A percentile compares a stretch with the other conserved stretches of the same genome.
phyloP scores from a whole-genome alignment of 2,113 vertebrate species.

The Gasterosteus nipponicus region DNA sequence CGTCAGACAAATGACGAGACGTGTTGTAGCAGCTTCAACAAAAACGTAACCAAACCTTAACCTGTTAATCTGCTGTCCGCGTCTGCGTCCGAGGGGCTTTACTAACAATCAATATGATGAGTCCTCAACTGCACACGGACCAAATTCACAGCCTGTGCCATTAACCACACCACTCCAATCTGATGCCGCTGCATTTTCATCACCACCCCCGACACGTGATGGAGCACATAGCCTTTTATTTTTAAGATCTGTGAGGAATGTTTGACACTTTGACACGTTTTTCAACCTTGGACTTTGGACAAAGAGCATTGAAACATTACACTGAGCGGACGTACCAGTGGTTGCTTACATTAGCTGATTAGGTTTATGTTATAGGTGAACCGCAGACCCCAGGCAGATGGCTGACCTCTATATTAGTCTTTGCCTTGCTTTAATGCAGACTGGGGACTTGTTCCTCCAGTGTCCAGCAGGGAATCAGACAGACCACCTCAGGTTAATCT shows the following conservation, averaged over 20 bases:
- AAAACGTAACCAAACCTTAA: slow-evolving; percentile 53
- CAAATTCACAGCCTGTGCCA: slow-evolving; percentile 10
- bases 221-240: background rate
- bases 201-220: slow-evolving; percentile 5
- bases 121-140: slow-evolving; percentile 28
- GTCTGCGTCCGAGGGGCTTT: slow-evolving; percentile 63
- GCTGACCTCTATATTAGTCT: slow-evolving; percentile 50
- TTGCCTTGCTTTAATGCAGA: slow-evolving; percentile 50
- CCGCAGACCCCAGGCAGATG: slow-evolving; percentile 49
- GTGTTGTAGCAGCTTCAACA: slow-evolving; percentile 19
- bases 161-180: slow-evolving; percentile 40
- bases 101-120: slow-evolving; percentile 75
- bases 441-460: slow-evolving; percentile 45
- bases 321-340: background rate
- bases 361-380: slow-evolving; percentile 21
- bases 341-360: slow-evolving; percentile 37
- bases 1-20: slow-evolving; percentile 6
- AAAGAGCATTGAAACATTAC: background rate
- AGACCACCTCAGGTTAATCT: slow-evolving; percentile 82
- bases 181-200: slow-evolving; percentile 25
- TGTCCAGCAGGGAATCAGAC: slow-evolving; percentile 66
- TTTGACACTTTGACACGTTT: slow-evolving; percentile 11
- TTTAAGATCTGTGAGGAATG: background rate
- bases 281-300: background rate
- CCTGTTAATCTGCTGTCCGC: slow-evolving; percentile 71